phyloP scores from a whole-genome alignment of 2,888 invertebrate genomes.

The Agrochola lota region DNA sequence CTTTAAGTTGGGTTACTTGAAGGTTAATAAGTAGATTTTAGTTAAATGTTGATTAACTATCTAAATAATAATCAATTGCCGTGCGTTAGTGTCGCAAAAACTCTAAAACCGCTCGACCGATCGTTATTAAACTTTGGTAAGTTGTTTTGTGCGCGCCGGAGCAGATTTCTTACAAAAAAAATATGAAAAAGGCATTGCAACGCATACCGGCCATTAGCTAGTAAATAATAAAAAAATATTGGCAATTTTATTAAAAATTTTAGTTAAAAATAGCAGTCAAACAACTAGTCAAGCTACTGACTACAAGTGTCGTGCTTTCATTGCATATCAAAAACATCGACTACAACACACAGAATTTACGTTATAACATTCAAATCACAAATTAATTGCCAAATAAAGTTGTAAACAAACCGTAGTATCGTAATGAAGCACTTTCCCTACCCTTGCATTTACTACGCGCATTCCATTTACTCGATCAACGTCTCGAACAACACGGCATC shows the following conservation, averaged over 20 bases:
- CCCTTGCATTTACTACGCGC: not conserved
- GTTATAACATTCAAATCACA: constrained; percentile 3
- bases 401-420: constrained; percentile 7
- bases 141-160: too few species aligned
- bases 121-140: too few species aligned
- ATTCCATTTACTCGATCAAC: constrained; percentile 5
- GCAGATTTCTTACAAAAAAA: too few species aligned
- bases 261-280: too few species aligned
- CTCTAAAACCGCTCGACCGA: too few species aligned
- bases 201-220: too few species aligned
- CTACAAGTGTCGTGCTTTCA: not conserved
- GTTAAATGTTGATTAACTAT: too few species aligned
- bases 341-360: not conserved
- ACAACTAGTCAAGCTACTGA: not conserved
- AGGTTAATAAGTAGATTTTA: not conserved
- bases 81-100: too few species aligned
- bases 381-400: constrained; percentile 15
- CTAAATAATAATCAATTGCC: too few species aligned
- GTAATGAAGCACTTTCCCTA: not conserved
- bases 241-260: not conserved
- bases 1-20: not conserved
- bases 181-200: too few species aligned
- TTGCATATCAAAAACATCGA: not conserved
- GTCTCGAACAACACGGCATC: not conserved
- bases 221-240: too few species aligned